Conservation (phyloP, 2,888 invertebrate species). For the Calameuta filiformis region DNA sequence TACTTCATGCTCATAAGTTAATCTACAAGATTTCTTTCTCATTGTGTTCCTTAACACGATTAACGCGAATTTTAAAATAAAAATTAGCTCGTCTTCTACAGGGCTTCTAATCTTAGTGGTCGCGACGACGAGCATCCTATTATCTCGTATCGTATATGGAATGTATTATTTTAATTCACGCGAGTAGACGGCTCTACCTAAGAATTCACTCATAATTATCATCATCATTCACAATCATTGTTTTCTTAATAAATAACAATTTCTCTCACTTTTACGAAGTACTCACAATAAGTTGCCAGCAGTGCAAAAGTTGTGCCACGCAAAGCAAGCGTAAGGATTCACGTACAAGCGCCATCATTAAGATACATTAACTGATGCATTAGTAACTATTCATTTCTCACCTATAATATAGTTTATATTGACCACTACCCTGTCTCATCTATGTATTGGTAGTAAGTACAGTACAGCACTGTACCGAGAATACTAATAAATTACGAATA, state of each 20-base stretch:
- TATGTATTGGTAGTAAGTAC: background rate
- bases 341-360: background rate
- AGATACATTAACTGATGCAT: background rate
- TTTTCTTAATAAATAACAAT: background rate
- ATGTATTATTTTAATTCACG: background rate
- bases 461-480: background rate
- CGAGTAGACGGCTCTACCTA: background rate
- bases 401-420: background rate
- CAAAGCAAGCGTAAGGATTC: background rate
- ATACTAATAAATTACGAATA: background rate
- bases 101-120: slow-evolving; percentile 30
- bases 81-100: slow-evolving; percentile 43
- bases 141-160: background rate
- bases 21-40: background rate
- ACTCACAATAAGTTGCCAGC: background rate
- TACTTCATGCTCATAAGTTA: background rate
- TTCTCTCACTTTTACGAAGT: background rate
- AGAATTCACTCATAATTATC: background rate
- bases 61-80: background rate
- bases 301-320: background rate
- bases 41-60: background rate
- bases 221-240: background rate
- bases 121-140: background rate
- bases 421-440: background rate
- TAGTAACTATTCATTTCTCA: background rate